phyloP scores from a whole-genome alignment of 2,888 invertebrate genomes.

The Agriopis marginaria region DNA sequence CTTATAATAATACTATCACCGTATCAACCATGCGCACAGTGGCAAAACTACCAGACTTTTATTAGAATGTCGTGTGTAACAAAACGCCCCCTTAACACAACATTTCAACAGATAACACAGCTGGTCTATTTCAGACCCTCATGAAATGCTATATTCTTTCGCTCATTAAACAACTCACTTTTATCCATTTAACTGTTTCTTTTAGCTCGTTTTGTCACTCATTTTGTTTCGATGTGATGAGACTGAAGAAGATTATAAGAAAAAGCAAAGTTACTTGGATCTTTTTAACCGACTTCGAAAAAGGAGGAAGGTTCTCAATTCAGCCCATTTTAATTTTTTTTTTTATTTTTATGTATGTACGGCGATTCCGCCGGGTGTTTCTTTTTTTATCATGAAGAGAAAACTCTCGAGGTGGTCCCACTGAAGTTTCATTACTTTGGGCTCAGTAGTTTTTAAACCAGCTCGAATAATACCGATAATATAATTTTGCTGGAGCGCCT shows the following conservation, averaged over 20 bases:
- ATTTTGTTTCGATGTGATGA: slow-evolving; percentile 9
- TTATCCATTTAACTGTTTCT: slow-evolving; percentile 30
- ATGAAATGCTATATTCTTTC: slow-evolving; percentile 47
- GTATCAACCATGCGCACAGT: not conserved
- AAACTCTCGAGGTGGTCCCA: too few species aligned
- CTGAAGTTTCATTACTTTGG: too few species aligned
- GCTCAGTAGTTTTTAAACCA: too few species aligned
- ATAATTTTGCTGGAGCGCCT: too few species aligned
- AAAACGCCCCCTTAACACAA: slow-evolving; percentile 16
- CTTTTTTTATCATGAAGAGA: too few species aligned
- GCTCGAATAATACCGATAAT: too few species aligned
- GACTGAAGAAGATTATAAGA: not conserved
- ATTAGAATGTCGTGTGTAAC: not conserved
- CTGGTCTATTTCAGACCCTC: slow-evolving; percentile 48
- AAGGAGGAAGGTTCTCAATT: too few species aligned
- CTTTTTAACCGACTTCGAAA: not conserved
- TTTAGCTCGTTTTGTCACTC: slow-evolving; percentile 22
- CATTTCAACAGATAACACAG: slow-evolving; percentile 44
- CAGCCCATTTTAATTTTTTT: too few species aligned
- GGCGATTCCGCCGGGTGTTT: too few species aligned
- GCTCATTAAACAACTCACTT: slow-evolving; percentile 50
- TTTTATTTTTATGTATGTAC: not conserved
- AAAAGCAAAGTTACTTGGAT: not conserved
- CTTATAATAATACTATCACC: not conserved
- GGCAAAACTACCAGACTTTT: not conserved